Conservation (phyloP, 1,140 invertebrate species). For the Anoplophora glabripennis region DNA sequence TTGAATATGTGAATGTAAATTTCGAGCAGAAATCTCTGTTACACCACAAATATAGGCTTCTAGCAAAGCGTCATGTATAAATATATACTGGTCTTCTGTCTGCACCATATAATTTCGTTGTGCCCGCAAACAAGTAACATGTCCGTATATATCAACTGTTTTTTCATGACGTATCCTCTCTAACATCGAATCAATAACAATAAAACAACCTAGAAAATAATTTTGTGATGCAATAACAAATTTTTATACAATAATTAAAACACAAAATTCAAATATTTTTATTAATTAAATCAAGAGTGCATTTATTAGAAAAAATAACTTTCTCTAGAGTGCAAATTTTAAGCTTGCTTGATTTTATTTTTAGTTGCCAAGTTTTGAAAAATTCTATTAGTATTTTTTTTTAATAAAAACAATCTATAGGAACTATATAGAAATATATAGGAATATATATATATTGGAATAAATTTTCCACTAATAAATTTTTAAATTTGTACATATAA, state of each 20-base stretch:
- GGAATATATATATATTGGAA: too few species aligned
- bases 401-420: too few species aligned
- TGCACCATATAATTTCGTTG: slow-evolving; percentile 98
- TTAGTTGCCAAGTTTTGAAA: too few species aligned
- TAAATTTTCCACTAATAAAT: too few species aligned
- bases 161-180: slow-evolving; percentile 93
- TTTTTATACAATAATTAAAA: neutral
- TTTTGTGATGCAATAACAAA: neutral
- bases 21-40: slow-evolving; percentile 90
- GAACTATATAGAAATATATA: too few species aligned
- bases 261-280: too few species aligned
- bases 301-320: too few species aligned
- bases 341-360: too few species aligned
- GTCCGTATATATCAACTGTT: slow-evolving; percentile 97
- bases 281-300: too few species aligned
- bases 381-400: too few species aligned
- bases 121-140: slow-evolving; percentile 94
- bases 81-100: slow-evolving; percentile 99
- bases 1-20: slow-evolving; percentile 91
- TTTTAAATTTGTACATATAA: too few species aligned
- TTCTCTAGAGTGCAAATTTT: too few species aligned
- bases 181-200: slow-evolving; percentile 97
- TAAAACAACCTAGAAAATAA: slow-evolving; percentile 72
- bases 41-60: slow-evolving; percentile 94
- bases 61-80: slow-evolving; percentile 95